Evolutionary conservation across 2,797 vertebrate genomes (phyloP).

Genomic region (Oophaga sylvatica): DNA sequence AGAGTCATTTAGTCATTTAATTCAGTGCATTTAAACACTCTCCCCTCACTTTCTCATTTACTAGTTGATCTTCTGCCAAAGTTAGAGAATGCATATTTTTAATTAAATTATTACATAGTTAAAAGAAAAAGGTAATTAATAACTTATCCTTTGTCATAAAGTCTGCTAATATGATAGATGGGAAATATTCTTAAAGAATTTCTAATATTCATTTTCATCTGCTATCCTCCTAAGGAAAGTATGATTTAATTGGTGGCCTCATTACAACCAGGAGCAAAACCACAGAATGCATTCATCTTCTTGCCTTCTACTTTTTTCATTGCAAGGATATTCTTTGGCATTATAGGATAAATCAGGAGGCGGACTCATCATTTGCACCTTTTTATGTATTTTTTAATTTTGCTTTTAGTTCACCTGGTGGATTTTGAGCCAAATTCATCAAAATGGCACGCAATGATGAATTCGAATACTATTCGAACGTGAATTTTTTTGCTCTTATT

Average conservation of each 20-base stretch:
- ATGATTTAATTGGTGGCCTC: constrained; percentile 14
- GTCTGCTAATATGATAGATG: constrained; percentile 12
- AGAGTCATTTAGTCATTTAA: constrained; percentile 51
- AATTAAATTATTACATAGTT: constrained; percentile 57
- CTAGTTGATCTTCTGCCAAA: constrained; percentile 45
- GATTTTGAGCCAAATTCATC: too few relatives aligned
- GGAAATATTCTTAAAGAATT: constrained; percentile 13
- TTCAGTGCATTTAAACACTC: constrained; percentile 28
- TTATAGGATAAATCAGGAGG: neutral
- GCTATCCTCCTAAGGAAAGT: constrained; percentile 3
- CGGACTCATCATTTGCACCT: too few relatives aligned
- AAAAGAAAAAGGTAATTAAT: constrained; percentile 51
- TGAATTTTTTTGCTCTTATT: too few relatives aligned
- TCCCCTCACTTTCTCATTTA: constrained; percentile 47
- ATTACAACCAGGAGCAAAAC: neutral
- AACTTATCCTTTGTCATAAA: constrained; percentile 33
- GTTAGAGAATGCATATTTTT: constrained; percentile 50
- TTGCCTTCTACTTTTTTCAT: neutral
- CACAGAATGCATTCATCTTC: neutral
- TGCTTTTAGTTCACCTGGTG: too few relatives aligned
- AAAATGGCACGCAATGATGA: too few relatives aligned
- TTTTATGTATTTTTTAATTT: too few relatives aligned
- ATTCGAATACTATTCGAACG: too few relatives aligned
- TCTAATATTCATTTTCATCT: constrained; percentile 27
- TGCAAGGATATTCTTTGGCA: too few relatives aligned